Evolutionary conservation across 2,113 vertebrate species (phyloP).

Genomic region (Nerophis ophidion): DNA sequence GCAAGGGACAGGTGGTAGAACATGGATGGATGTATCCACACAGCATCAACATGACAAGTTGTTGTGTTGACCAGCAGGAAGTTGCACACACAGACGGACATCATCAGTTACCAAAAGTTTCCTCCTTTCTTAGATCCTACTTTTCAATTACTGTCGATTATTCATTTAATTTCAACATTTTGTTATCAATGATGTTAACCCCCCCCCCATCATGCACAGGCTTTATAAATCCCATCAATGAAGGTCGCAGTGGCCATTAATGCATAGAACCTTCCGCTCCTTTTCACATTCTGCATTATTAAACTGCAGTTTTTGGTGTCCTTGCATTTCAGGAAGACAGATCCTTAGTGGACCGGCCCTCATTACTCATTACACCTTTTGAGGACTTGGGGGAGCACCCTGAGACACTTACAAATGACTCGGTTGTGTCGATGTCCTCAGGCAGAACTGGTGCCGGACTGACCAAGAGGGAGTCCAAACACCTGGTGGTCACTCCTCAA

Average conservation of each 20-base stretch:
- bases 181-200: conserved; percentile 21
- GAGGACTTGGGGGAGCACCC: conserved; percentile 54
- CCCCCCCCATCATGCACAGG: conserved; percentile 11
- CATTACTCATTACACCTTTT: conserved; percentile 64
- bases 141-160: conserved; percentile 5
- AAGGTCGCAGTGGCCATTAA: conserved; percentile 48
- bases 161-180: conserved; percentile 24
- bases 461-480: too few species aligned
- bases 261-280: conserved; percentile 32
- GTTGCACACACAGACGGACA: too few species aligned
- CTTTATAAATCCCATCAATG: conserved; percentile 40
- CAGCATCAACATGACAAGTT: too few species aligned
- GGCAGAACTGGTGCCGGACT: conserved; percentile 42
- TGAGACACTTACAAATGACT: conserved; percentile 66
- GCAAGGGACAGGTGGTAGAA: too few species aligned
- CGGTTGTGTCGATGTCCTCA: conserved; percentile 50
- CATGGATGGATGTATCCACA: too few species aligned
- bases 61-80: too few species aligned
- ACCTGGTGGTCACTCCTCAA: conserved; percentile 4
- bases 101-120: too few species aligned
- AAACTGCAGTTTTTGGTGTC: conserved; percentile 41
- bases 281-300: conserved; percentile 34
- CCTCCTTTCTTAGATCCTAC: too few species aligned
- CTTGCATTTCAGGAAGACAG: conserved; percentile 54
- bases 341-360: conserved; percentile 41